A percentile compares a stretch with the other conserved stretches of the same genome.
phyloP scores from a whole-genome alignment of 2,113 vertebrate genomes.

The Zosterops pallidus region DNA sequence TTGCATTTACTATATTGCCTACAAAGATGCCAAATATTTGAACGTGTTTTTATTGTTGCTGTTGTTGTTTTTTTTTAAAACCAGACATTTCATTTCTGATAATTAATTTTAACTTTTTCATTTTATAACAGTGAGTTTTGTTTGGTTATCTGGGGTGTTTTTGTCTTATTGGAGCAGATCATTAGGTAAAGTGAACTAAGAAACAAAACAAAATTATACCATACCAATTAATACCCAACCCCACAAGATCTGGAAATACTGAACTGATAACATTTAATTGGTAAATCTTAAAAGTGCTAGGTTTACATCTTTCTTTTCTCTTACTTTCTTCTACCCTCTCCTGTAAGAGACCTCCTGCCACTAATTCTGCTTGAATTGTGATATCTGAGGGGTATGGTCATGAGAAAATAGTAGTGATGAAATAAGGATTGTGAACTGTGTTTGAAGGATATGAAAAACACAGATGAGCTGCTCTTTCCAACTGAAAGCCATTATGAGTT shows the following conservation, averaged over 20 bases:
- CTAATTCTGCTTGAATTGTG: background rate
- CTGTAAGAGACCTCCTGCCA: background rate
- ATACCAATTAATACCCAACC: background rate
- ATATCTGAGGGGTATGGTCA: background rate
- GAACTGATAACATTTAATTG: background rate
- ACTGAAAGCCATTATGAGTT: background rate
- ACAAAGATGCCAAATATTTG: background rate
- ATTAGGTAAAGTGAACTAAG: background rate
- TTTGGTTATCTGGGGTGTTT: background rate
- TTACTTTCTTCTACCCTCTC: background rate
- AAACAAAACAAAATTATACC: rapidly evolving
- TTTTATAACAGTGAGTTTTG: background rate
- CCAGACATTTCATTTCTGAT: background rate
- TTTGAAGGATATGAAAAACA: background rate
- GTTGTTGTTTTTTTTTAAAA: background rate
- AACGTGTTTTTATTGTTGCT: too few relatives aligned
- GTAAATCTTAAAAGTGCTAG: background rate
- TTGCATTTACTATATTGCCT: background rate
- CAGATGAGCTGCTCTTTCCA: background rate
- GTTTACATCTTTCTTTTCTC: background rate
- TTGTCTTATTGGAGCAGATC: background rate
- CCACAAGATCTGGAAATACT: background rate
- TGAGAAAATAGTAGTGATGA: background rate
- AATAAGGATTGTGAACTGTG: background rate
- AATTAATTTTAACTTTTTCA: background rate